phyloP scores from a whole-genome alignment of 1,140 invertebrate species.

The Vollenhovia emeryi region DNA sequence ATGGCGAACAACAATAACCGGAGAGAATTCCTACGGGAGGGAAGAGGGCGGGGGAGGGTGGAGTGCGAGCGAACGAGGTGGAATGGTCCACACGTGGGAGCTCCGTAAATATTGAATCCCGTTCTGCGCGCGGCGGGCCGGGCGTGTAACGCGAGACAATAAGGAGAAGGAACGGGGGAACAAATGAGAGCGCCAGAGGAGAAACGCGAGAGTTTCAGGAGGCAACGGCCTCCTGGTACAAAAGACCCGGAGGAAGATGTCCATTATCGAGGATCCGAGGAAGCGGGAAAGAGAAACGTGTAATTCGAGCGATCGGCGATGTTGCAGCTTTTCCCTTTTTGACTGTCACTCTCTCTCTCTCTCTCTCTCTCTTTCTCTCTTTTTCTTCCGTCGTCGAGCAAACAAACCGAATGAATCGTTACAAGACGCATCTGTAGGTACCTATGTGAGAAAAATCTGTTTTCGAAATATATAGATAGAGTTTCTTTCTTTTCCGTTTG shows the following conservation, averaged over 20 bases:
- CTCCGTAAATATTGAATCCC: constrained; percentile 53
- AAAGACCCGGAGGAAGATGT: constrained; percentile 34
- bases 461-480: not conserved
- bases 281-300: constrained; percentile 1
- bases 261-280: constrained; percentile 41
- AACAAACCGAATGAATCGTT: constrained; percentile 1
- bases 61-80: not conserved
- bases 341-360: no score
- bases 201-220: constrained; percentile 18
- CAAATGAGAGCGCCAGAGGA: not conserved
- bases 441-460: not conserved
- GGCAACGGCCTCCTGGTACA: constrained; percentile 22
- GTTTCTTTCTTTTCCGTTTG: not conserved
- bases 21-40: constrained; percentile 18
- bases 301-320: not conserved
- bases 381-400: not conserved
- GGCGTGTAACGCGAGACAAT: constrained; percentile 43
- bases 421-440: not conserved
- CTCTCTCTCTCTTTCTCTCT: no score
- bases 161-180: constrained; percentile 4
- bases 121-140: not conserved
- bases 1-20: constrained; percentile 26
- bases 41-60: not conserved
- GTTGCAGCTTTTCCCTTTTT: not conserved
- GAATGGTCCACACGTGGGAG: constrained; percentile 2